Conservation (phyloP, 1,140 invertebrate species). For the Caerostris extrusa region DNA sequence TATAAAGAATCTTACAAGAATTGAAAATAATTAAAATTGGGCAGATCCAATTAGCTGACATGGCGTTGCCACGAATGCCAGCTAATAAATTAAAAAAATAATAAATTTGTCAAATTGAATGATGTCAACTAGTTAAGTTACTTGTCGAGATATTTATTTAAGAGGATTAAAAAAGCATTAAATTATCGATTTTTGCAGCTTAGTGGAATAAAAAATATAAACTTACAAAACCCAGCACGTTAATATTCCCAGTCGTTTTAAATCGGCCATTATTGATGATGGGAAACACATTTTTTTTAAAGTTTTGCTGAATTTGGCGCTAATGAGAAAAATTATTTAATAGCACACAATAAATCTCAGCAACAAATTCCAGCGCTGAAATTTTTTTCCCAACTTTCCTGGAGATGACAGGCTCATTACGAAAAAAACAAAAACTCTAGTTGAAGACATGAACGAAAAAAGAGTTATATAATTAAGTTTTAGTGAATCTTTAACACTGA, state of each 20-base stretch:
- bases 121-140: neutral
- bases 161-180: constrained; percentile 18
- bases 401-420: too few species aligned
- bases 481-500: too few species aligned
- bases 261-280: neutral
- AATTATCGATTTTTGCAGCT: neutral
- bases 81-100: neutral
- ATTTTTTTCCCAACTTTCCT: too few species aligned
- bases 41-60: neutral
- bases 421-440: too few species aligned
- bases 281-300: neutral
- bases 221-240: neutral
- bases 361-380: too few species aligned
- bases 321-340: neutral
- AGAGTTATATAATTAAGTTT: too few species aligned
- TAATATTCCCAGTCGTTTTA: neutral
- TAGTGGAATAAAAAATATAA: neutral
- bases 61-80: neutral
- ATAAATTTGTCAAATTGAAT: neutral
- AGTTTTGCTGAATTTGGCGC: neutral
- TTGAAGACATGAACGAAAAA: too few species aligned
- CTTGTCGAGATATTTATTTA: neutral
- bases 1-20: too few species aligned
- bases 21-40: neutral
- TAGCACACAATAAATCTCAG: too few species aligned